Base-by-base conservation (phyloP, 2,888 invertebrate species). In the Aspidiotus rigidus region DNA sequence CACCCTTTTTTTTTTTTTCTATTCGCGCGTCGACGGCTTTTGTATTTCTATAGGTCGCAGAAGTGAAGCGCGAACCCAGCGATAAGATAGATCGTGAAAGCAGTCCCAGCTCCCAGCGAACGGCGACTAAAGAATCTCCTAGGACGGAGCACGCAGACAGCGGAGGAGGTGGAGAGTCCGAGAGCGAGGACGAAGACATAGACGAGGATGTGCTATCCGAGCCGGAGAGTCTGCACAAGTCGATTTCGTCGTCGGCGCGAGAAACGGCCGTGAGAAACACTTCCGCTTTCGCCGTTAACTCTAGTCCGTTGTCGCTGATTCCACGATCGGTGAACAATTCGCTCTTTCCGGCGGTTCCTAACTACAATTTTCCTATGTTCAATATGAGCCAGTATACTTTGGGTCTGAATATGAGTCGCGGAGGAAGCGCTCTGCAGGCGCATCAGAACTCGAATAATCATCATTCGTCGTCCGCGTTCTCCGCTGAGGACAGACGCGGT, bases 281-380 rank as follows among this genome's bases (percentile, higher is more conserved):
- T 7, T 78, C 75, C 16, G 71, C 72, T 73, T 63, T 54, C 49
- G 59, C 28, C 63, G 61, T 60, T 10, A 69, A 57, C 57, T 57
- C 69, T 63, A 69, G 69, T 69, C 69, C 55, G 8, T 42, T 69
- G 39, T 69, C 69, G 62, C 44, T 69, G 62, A 69, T 69, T 42
- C 62, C 69, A 10, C 42, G 69, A 13, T 69, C 69, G 44, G 39
- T 42, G 11, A 62, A 55, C 44, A 61, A 42, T 44, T 7, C 69
- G 16, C 80, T 72, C 11, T 90, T 91, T 77, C 89, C 91, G 1
- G 83, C 92, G 80, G 88, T 91, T 54, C 89, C 90, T 64, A 90
- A 90, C 77, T 88, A 89, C 0, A 90, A 91, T 89, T 91, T 91
- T 53, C 59, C 67, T 73, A 90, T 92, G 90, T 92, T 83, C 71